Evolutionary conservation across 2,797 vertebrate genomes (phyloP).

Genomic region (Vireo griseus): DNA sequence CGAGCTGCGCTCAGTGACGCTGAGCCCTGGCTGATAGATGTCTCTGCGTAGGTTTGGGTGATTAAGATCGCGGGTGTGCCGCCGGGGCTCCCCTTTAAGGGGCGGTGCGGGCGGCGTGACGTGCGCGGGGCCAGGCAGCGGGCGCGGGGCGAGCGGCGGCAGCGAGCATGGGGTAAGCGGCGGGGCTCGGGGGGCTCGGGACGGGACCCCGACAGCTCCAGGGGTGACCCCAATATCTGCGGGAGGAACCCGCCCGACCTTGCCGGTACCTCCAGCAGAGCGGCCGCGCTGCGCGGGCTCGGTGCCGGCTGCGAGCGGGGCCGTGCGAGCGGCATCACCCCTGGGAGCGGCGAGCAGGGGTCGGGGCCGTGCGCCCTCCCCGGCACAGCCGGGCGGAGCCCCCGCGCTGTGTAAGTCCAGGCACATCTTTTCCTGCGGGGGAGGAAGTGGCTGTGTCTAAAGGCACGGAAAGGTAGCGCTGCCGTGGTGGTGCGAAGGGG

Average conservation of each 20-base stretch:
- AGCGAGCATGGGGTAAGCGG: conserved; percentile 26
- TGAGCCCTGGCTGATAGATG: background rate
- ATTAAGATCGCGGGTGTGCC: rapidly evolving
- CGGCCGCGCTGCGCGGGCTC: background rate
- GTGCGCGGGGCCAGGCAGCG: background rate
- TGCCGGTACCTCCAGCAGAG: too few relatives aligned
- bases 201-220: background rate
- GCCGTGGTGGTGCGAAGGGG: rapidly evolving
- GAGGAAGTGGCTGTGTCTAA: background rate
- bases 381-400: background rate
- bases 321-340: background rate
- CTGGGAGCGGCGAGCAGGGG: background rate
- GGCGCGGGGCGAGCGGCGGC: background rate
- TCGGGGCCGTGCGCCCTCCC: background rate
- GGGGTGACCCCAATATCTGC: background rate
- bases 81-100: background rate
- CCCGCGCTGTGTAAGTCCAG: rapidly evolving
- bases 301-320: background rate
- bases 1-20: rapidly evolving
- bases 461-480: background rate
- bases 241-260: background rate
- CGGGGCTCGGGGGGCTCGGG: background rate
- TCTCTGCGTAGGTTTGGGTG: rapidly evolving
- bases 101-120: background rate
- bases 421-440: rapidly evolving